These are phyloP conservation scores for Habrosyne pyritoides DNA, from an alignment of 2,888 invertebrate genomes.

Conservation along the genomic window DNA sequence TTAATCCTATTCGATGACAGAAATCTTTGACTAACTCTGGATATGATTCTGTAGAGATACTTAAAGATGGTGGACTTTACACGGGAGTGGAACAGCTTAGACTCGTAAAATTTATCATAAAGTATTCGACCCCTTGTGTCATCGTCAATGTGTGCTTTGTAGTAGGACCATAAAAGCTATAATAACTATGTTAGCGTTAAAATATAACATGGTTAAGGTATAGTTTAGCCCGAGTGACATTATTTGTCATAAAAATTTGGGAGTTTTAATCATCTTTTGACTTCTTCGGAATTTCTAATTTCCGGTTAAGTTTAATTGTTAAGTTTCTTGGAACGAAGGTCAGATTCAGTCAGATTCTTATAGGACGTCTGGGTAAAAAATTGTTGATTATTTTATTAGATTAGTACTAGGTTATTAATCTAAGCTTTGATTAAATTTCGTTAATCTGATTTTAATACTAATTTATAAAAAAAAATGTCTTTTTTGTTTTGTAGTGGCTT, in stretches of 20 bases:
- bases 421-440: background rate
- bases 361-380: background rate
- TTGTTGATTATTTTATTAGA: background rate
- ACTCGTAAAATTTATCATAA: constrained; percentile 6
- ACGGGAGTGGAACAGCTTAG: background rate
- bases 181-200: constrained; percentile 8
- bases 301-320: constrained; percentile 55
- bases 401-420: background rate
- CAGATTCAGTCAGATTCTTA: background rate
- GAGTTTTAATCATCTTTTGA: constrained; percentile 35
- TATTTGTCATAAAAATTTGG: constrained; percentile 40
- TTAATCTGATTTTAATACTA: background rate
- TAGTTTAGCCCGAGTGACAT: constrained; percentile 30
- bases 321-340: constrained; percentile 42
- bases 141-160: background rate
- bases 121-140: background rate
- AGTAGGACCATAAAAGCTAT: background rate
- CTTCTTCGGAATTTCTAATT: constrained; percentile 64
- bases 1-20: background rate
- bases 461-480: too few relatives aligned
- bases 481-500: too few relatives aligned
- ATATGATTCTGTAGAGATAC: too few relatives aligned
- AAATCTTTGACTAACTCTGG: background rate
- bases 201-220: constrained; percentile 13
- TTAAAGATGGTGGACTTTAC: background rate